Evolutionary conservation across 92 coral and sea anemone genomes (phyloP).

Genomic region (Ricordea florida): DNA sequence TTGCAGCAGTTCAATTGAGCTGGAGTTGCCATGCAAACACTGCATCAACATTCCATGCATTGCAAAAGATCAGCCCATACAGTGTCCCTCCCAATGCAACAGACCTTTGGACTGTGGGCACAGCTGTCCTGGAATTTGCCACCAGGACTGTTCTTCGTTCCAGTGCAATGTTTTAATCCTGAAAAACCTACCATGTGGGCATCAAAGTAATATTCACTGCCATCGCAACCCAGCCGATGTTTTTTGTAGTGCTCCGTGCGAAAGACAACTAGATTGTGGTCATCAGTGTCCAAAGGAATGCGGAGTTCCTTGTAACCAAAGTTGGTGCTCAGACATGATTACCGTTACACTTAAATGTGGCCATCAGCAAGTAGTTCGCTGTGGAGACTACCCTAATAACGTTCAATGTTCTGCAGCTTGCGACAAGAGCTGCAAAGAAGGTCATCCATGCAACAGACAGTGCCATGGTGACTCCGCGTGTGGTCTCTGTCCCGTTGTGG

Average conservation of each 20-base stretch:
- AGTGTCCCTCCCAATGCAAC: background rate
- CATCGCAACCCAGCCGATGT: background rate
- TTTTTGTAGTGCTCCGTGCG: constrained; percentile 7
- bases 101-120: constrained; percentile 4
- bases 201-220: constrained; percentile 1
- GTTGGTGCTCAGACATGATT: background rate
- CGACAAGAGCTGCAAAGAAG: constrained; percentile 23
- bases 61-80: background rate
- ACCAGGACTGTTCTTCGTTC: background rate
- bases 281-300: constrained; percentile 2
- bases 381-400: constrained; percentile 21
- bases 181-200: constrained; percentile 44
- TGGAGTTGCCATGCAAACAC: background rate
- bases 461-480: constrained; percentile 62
- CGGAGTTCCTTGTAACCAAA: background rate
- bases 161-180: background rate
- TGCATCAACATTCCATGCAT: background rate
- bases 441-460: constrained; percentile 36
- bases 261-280: background rate
- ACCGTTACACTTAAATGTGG: constrained; percentile 24
- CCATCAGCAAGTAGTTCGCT: constrained; percentile 10
- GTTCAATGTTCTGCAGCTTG: constrained; percentile 9
- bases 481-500: constrained; percentile 24
- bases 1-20: background rate
- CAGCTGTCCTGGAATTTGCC: constrained; percentile 10